These are phyloP conservation scores for Thunnus thynnus DNA, from an alignment of 2,113 vertebrate species.

Conservation along the genomic window DNA sequence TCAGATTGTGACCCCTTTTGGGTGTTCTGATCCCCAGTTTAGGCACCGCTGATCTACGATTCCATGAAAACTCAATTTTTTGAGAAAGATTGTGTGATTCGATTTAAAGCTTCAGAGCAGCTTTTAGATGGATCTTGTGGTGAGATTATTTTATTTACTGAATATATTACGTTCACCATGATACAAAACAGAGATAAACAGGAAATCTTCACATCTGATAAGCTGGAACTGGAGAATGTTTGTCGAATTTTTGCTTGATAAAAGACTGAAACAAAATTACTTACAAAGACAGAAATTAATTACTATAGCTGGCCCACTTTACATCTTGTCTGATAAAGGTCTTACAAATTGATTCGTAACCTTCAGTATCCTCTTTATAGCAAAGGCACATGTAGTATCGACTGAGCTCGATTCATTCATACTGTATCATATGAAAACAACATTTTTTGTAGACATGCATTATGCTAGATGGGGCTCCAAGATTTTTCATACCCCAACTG, in stretches of 20 bases:
- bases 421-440: constrained; percentile 26
- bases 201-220: background rate
- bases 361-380: background rate
- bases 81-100: too few relatives aligned
- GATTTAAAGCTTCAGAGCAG: too few relatives aligned
- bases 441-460: constrained; percentile 31
- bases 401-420: constrained; percentile 27
- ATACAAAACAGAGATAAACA: background rate
- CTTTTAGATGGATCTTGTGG: too few relatives aligned
- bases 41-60: too few relatives aligned
- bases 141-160: too few relatives aligned
- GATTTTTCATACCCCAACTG: constrained; percentile 35
- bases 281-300: background rate
- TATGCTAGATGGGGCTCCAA: constrained; percentile 37
- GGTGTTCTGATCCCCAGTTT: too few relatives aligned
- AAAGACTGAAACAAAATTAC: background rate
- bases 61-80: too few relatives aligned
- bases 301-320: background rate
- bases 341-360: background rate
- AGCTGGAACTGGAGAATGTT: background rate
- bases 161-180: too few relatives aligned
- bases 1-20: too few relatives aligned
- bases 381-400: constrained; percentile 1
- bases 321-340: background rate
- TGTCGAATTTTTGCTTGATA: background rate